Percentiles rank a stretch among this genome's conserved stretches.
These are phyloP conservation scores for Caenorhabditis imperialis DNA, from an alignment of 2,888 invertebrate species.

Conservation along the genomic window DNA sequence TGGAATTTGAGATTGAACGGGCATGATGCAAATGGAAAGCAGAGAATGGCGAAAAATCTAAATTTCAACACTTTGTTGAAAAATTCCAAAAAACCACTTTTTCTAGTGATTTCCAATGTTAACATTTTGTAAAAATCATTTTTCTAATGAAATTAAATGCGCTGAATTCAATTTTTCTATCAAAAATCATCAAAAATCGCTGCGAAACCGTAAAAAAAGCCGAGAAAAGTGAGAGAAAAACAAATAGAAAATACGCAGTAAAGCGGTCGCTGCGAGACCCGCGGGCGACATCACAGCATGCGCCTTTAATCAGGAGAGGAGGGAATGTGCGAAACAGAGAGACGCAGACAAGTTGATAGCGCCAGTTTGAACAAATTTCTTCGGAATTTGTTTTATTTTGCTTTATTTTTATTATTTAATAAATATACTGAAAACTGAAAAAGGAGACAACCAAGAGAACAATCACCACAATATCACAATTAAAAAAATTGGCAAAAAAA, in stretches of 20 bases:
- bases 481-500: constrained; percentile 5
- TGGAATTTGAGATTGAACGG: no score
- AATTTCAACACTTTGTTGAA: no score
- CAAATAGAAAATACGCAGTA: constrained; percentile 27
- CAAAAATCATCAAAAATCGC: not conserved
- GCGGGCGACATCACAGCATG: not conserved
- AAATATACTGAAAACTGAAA: not conserved
- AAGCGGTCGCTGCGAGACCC: constrained; percentile 28
- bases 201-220: constrained; percentile 4
- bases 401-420: constrained; percentile 3
- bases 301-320: constrained; percentile 30
- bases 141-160: no score
- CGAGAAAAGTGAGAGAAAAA: not conserved
- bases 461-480: constrained; percentile 41
- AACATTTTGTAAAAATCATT: no score
- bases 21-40: no score
- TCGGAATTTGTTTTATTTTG: not conserved
- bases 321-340: not conserved
- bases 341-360: constrained; percentile 7
- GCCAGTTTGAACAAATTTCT: no score
- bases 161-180: constrained; percentile 2
- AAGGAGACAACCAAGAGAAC: constrained; percentile 29
- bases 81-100: no score
- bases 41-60: no score
- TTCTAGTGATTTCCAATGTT: no score